A percentile compares a stretch with the other conserved stretches of the same genome.
Conservation (phyloP, 2,797 vertebrate genomes). For the Cichlasoma orientale region DNA sequence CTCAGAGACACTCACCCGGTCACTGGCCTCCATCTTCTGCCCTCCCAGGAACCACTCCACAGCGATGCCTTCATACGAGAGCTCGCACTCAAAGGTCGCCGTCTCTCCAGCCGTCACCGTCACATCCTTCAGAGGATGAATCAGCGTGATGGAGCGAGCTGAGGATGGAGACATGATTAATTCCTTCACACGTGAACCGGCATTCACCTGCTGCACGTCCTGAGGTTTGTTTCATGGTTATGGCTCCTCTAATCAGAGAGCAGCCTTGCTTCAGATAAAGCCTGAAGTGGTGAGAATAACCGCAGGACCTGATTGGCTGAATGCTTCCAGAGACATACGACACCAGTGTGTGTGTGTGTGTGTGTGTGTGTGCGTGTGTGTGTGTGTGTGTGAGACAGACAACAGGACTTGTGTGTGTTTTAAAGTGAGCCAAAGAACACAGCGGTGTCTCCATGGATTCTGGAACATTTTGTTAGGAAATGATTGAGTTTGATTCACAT, state of each 20-base stretch:
- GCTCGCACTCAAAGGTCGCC: conserved; percentile 95
- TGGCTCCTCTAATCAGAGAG: conserved; percentile 77
- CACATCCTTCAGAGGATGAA: conserved; percentile 92
- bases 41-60: conserved; percentile 94
- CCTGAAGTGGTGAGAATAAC: conserved; percentile 85
- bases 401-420: not conserved
- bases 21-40: conserved; percentile 89
- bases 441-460: not conserved
- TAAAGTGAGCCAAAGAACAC: not conserved
- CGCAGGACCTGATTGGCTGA: conserved; percentile 78
- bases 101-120: conserved; percentile 95
- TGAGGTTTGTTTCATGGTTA: conserved; percentile 36
- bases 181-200: not conserved
- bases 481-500: no score
- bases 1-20: conserved; percentile 83
- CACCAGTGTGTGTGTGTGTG: not conserved
- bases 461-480: not conserved
- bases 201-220: not conserved
- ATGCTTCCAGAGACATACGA: conserved; percentile 42
- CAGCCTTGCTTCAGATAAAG: conserved; percentile 82
- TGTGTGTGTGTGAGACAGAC: not conserved
- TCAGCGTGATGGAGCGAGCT: conserved; percentile 91
- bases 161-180: conserved; percentile 56
- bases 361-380: no score
- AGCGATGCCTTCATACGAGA: conserved; percentile 93